Evolutionary conservation across 2,797 vertebrate genomes (phyloP), one percentile per base, ranked within the genome.

Genomic region (Aulostomus chinensis): DNA sequence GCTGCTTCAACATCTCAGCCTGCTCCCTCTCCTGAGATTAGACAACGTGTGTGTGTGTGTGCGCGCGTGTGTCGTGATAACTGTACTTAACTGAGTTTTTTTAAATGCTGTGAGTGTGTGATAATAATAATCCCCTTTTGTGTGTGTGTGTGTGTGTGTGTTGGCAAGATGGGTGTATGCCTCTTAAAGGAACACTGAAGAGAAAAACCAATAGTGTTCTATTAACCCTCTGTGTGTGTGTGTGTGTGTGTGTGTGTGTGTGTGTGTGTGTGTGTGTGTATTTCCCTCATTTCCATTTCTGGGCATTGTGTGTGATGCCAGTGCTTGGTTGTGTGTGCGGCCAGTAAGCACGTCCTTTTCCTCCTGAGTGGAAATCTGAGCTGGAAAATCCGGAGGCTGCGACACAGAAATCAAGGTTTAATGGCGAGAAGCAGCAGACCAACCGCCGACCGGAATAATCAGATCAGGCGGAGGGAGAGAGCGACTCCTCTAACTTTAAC

Each of bases 341-440:
- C 18, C n/a, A 47, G 55, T 63, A 68, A 63, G 68, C 42, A 54
- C 17, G 24, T n/a, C n/a, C n/a, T n/a, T n/a, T n/a, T 45, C 48
- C 40, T 49, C 37, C 65, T 73, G 52, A 10, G 32, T 37, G 14
- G 48, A 58, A 61, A 41, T 59, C 34, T 35, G 53, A 78, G 68
- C 66, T 56, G 52, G 49, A 81, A 84, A 79, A 70, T 81, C 80
- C 47, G 5, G 42, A 41, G 14, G 33, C 28, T 70, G 50, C 29
- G 12, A 68, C 50, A 49, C 52, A 64, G 35, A 78, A 78, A 80
- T 73, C 61, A 58, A 30, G 57, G 38, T 75, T 74, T 82, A 61
- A 78, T 66, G 68, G 83, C 15, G 20, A 66, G 66, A 63, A 50
- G 45, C 62, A 30, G 64, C 46, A 68, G 60, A 69, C 45, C 28